Base-by-base conservation (phyloP, 2,113 vertebrate species). In the Chaetorhynchus papuensis region DNA sequence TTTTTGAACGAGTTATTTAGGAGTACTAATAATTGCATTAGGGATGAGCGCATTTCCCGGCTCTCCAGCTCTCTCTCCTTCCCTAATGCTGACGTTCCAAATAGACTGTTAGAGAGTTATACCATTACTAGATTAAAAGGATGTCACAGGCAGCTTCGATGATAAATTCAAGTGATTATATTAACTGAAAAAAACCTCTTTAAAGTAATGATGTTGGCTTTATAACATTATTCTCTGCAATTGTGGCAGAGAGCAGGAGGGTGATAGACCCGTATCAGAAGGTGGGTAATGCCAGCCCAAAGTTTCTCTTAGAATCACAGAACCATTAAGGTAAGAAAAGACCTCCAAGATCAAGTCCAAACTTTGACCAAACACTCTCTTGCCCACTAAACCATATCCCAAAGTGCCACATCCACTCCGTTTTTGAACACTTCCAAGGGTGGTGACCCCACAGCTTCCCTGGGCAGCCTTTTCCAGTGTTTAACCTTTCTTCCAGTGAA, bases 71-170 rank as follows among this genome's bases (percentile, higher is more conserved):
- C 59, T 22, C 47, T 61, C 59, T 78, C 65, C 47, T 47, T 87
- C 64, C 72, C 44, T 81, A 35, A 49, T 19, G 76, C 94, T 92
- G 91, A 83, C 16, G 26, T 81, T 89, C 87, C 91, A 94, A 89
- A 92, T 3, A 92, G 69, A 54, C 47, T 87, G 21, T n/a, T 84
- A 63, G 1, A 70, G 57, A 96, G 30, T 90, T 94, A 81, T 8
- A 94, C 76, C 83, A 95, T 93, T 89, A 94, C 77, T 71, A 87
- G 93, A 97, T 92, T 87, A 94, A 97, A 96, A 91, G 56, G 64
- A 86, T 78, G 89, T 56, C 44, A 5, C 79, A 79, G 65, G 76
- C 59, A 90, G 76, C 72, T 69, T 75, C 2, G 3, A 83, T 89
- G 79, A 89, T 15, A 70, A 89, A 95, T 89, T 57, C 83, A 84